These are phyloP conservation scores for Copidosoma floridanum DNA, from an alignment of 1,140 invertebrate species.

Conservation along the genomic window DNA sequence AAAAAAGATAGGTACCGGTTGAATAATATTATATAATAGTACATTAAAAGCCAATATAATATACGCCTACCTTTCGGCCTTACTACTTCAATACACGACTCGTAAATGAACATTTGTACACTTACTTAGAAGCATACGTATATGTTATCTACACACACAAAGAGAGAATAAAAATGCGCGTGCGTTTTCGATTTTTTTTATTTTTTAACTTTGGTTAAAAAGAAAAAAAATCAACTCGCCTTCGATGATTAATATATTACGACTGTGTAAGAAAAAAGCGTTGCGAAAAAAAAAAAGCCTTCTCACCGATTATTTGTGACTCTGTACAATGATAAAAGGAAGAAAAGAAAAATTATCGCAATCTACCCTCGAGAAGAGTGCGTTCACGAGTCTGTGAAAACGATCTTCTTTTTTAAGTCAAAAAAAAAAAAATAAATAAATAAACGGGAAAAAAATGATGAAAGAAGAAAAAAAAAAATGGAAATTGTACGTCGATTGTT, in stretches of 20 bases:
- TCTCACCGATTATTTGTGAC: neutral
- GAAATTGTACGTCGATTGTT: neutral
- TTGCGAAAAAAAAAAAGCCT: slow-evolving; percentile 22
- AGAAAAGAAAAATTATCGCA: no score
- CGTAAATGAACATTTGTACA: neutral
- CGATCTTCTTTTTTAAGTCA: no score
- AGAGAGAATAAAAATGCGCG: slow-evolving; percentile 33
- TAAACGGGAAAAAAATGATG: no score
- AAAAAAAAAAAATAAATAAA: no score
- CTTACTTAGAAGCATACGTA: no score
- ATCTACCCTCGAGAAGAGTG: no score
- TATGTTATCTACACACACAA: neutral
- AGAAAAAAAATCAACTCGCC: slow-evolving; percentile 20
- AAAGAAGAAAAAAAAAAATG: slow-evolving; percentile 28
- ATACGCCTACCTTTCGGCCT: slow-evolving; percentile 51
- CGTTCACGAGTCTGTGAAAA: no score
- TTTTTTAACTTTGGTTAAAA: slow-evolving; percentile 5
- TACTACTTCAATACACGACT: slow-evolving; percentile 46
- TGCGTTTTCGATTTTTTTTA: slow-evolving; percentile 27
- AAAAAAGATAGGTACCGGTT: slow-evolving; percentile 3
- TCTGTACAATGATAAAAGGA: no score
- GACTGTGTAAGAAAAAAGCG: slow-evolving; percentile 12
- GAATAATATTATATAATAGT: no score
- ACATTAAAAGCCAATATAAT: no score
- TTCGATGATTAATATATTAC: slow-evolving; percentile 4